Evolutionary conservation across 2,797 vertebrate species (phyloP), one percentile per base, ranked within the genome.

Genomic region (Hoplostethus atlanticus): DNA sequence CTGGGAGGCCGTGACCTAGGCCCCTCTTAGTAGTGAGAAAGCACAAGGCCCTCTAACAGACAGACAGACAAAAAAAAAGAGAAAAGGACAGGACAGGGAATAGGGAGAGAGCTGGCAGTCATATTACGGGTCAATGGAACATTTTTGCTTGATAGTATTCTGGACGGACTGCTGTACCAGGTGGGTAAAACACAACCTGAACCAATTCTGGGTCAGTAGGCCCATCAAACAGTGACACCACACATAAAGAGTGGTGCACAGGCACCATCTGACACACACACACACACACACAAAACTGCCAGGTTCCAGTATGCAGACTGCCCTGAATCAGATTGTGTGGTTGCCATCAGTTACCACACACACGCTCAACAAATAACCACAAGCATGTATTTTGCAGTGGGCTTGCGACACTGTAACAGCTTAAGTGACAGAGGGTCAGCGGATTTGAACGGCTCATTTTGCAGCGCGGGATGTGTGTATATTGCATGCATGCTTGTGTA

Each of bases 121-220:
- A 80, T 38, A 51, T 69, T 59, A 54, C 0, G 54, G 89, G 73
- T 90, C 79, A 87, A 4, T 64, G 70, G 79, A 69, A 25, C 57
- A 84, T 82, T 85, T 53, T 63, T 54, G 77, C 76, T 50, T 60
- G 69, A 62, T 61, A 54, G 71, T 69, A n/a, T 64, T 83, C 55
- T 57, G 64, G 42, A 68, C 69, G 42, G 63, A 50, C 21, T 21
- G 21, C 64, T 70, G 68, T 63, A 64, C 61, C 52, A 15, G 63
- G 52, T 65, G 69, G 67, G 30, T 64, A 69, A 73, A 81, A 78
- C 57, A 52, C 68, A 80, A 71, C 57, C 66, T 81, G 56, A 78
- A 76, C 71, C 73, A 56, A 76, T 79, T 87, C 67, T 74, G 74
- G 79, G 81, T 88, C 83, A 81, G 63, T 61, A 62, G 21, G 66